These are phyloP conservation scores for Scolopax mira DNA, from an alignment of 2,113 vertebrate species.

Conservation along the genomic window DNA sequence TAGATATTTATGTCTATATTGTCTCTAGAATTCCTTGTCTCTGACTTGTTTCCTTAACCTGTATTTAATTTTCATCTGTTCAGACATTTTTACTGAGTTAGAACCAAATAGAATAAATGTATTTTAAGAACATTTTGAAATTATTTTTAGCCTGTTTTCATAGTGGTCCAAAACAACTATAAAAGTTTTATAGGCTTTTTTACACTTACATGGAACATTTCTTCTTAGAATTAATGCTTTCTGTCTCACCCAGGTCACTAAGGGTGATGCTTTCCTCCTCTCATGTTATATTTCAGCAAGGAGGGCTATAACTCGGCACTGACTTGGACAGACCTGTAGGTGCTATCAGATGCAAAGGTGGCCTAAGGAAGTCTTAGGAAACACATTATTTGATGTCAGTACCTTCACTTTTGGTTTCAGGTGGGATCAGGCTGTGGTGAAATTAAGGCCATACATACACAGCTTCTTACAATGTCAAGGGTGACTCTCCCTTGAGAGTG, in stretches of 20 bases:
- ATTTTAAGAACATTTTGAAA: background rate
- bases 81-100: background rate
- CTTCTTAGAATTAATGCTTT: background rate
- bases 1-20: background rate
- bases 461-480: background rate
- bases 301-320: background rate
- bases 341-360: background rate
- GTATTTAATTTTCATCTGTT: background rate
- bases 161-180: background rate
- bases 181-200: background rate
- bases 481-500: rapidly evolving
- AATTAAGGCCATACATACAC: background rate
- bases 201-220: background rate
- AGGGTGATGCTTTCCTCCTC: background rate
- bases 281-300: background rate
- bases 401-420: background rate
- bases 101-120: background rate
- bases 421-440: background rate
- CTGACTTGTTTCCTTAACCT: background rate
- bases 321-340: background rate
- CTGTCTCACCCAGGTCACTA: background rate
- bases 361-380: background rate
- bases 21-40: background rate
- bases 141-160: background rate
- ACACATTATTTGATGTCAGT: background rate